These are phyloP conservation scores for Lutraria rhynchaena DNA, from an alignment of 1,140 invertebrate species.

Conservation along the genomic window DNA sequence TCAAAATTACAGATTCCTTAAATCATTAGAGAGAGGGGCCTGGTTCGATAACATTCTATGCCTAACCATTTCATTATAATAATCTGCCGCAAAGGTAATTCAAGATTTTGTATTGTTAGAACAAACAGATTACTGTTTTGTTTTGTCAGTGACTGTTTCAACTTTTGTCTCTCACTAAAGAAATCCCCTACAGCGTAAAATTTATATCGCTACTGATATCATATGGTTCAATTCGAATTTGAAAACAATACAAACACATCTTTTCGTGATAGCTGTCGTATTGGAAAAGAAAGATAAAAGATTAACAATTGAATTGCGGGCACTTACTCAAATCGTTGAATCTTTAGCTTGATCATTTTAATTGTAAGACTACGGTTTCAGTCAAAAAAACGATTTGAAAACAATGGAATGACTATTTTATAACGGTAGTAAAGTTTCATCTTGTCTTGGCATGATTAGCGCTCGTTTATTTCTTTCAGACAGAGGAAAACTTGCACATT, in stretches of 20 bases:
- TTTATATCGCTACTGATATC: slow-evolving; percentile 57
- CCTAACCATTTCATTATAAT: slow-evolving; percentile 50
- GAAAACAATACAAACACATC: slow-evolving; percentile 49
- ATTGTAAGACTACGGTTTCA: slow-evolving; percentile 54
- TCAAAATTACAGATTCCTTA: slow-evolving; percentile 16
- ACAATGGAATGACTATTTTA: slow-evolving; percentile 49
- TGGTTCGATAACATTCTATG: slow-evolving; percentile 33
- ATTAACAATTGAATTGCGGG: slow-evolving; percentile 56
- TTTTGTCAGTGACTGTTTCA: slow-evolving; percentile 53
- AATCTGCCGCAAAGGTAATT: slow-evolving; percentile 43
- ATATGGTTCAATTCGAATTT: slow-evolving; percentile 45
- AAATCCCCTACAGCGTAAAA: slow-evolving; percentile 55
- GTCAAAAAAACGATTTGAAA: slow-evolving; percentile 50
- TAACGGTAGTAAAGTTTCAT: slow-evolving; percentile 42
- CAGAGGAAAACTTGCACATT: slow-evolving; percentile 9
- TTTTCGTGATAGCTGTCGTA: slow-evolving; percentile 49
- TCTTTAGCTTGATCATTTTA: slow-evolving; percentile 44
- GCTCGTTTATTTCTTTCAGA: slow-evolving; percentile 12
- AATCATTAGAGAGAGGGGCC: slow-evolving; percentile 25
- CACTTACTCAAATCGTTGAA: slow-evolving; percentile 57
- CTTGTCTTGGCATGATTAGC: slow-evolving; percentile 42
- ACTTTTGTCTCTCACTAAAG: slow-evolving; percentile 53
- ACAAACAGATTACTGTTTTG: slow-evolving; percentile 45
- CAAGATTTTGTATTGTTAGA: slow-evolving; percentile 30
- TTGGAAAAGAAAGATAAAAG: slow-evolving; percentile 49